Base-by-base conservation (phyloP, 2,113 vertebrate genomes). In the Calonectris borealis region DNA sequence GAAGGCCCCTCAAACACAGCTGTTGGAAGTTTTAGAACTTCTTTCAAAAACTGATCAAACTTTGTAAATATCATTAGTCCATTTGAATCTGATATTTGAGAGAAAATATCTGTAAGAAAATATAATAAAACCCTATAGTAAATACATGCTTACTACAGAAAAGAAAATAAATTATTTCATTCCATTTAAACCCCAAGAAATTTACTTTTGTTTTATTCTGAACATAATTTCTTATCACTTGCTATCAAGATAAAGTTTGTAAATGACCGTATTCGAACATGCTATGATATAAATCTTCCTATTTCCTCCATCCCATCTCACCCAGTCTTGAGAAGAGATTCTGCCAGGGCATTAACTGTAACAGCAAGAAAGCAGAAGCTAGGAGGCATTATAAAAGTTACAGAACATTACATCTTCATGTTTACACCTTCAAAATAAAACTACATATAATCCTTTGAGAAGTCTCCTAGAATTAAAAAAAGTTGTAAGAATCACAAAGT, bases 1-100 rank as follows among this genome's bases (percentile, higher is more conserved):
- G 99, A 99, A 4, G 99, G 99, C 1, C 99, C 99, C 97, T 99
- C 99, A 26, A 99, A 99, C 85, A 99, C 99, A 4, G 99, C 99
- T 2, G 99, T 99, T 7, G 99, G 99, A 17, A 99, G 98, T 60
- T 99, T 99, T 69, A 99, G 98, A 25, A 99, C 99, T 86, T 99
- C 99, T 83, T 98, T 96, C 68, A 99, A 96, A 77, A 99, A 99
- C 98, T 99, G 99, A 83, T 99, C 99, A 29, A 99, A 99, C 98
- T 99, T 99, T 31, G 98, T 96, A 88, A 99, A 99, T 61, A 99
- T 96, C 99, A 99, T 98, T 78, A 99, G 96, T 52, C 99, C 99
- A 15, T 96, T 98, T 46, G 99, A 99, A 97, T 99, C 99, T 3
- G 99, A 99, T 94, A 99, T 99, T 97, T 99, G 99, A 42, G 99